These are phyloP conservation scores for Naso thynnoides DNA, from an alignment of 2,797 vertebrate species.

Conservation along the genomic window DNA sequence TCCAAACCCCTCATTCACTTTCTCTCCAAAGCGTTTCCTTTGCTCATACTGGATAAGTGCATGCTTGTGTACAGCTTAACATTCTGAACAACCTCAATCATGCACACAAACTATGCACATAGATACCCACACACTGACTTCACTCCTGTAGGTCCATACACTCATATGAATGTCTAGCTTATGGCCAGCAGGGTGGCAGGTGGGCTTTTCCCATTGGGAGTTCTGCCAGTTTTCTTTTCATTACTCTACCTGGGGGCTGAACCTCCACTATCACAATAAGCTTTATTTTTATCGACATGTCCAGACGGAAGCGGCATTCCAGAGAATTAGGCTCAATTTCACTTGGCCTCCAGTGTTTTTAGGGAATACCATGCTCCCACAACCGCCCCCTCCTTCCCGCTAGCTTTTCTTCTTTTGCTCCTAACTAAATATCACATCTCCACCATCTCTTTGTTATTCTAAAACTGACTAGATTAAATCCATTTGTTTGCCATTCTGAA, in stretches of 20 bases:
- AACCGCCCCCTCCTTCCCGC: conserved; percentile 26
- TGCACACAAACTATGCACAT: conserved; percentile 9
- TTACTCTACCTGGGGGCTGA: conserved; percentile 76
- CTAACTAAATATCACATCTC: conserved; percentile 48
- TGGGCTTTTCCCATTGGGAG: conserved; percentile 71
- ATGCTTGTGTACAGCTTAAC: conserved; percentile 52
- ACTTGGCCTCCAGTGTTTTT: conserved; percentile 83
- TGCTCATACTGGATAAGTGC: conserved; percentile 51
- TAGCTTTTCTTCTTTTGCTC: not conserved
- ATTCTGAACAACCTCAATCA: conserved; percentile 29
- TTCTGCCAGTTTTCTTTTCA: conserved; percentile 81
- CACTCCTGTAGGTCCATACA: conserved; percentile 38
- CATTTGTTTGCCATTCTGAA: conserved; percentile 45
- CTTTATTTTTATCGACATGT: conserved; percentile 83
- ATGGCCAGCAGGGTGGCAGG: conserved; percentile 60
- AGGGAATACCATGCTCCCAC: conserved; percentile 69
- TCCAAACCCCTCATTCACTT: conserved; percentile 71
- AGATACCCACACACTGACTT: conserved; percentile 25
- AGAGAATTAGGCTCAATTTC: conserved; percentile 86
- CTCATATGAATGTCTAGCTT: conserved; percentile 40
- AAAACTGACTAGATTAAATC: conserved; percentile 39
- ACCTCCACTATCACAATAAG: conserved; percentile 83
- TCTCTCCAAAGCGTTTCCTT: conserved; percentile 46
- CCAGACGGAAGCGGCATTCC: conserved; percentile 85
- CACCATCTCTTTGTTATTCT: conserved; percentile 51